Percentiles rank a stretch among this genome's conserved stretches.
These are phyloP conservation scores for Ectemnius continuus DNA, from an alignment of 2,888 invertebrate genomes.

Conservation along the genomic window DNA sequence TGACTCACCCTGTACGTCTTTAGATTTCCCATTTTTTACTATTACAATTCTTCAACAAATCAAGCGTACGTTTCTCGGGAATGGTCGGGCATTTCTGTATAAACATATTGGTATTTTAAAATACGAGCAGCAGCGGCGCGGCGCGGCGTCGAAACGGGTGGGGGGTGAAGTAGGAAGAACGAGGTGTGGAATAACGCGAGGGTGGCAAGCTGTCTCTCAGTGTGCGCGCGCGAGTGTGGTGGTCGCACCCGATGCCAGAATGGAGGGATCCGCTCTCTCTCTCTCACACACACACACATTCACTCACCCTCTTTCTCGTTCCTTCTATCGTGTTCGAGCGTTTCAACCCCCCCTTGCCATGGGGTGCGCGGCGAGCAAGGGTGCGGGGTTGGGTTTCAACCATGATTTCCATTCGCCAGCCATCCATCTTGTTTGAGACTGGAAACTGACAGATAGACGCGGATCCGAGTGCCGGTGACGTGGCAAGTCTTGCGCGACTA, in stretches of 20 bases:
- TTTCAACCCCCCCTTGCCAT: conserved; percentile 20
- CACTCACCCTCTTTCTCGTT: conserved; percentile 27
- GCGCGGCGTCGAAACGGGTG: conserved; percentile 35
- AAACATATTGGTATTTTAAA: conserved; percentile 58
- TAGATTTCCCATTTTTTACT: no score
- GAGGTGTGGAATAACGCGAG: conserved; percentile 64
- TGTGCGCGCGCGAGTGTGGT: conserved; percentile 42
- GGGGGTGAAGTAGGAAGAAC: conserved; percentile 59
- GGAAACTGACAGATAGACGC: conserved; percentile 78
- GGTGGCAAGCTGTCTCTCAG: conserved; percentile 57
- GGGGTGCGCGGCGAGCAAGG: conserved; percentile 52
- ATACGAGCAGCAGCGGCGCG: conserved; percentile 28
- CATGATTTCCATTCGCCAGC: conserved; percentile 83
- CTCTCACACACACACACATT: conserved; percentile 5
- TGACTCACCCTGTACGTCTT: no score
- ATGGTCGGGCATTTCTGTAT: background rate
- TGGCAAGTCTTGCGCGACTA: conserved; percentile 76
- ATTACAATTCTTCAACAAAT: no score
- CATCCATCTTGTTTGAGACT: conserved; percentile 83
- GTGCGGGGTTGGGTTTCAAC: conserved; percentile 73
- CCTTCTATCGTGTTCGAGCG: conserved; percentile 15
- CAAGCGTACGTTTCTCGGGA: background rate
- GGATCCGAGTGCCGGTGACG: conserved; percentile 78
- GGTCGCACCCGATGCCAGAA: conserved; percentile 37
- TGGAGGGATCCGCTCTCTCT: conserved; percentile 53